Evolutionary conservation across 2,888 invertebrate species (phyloP), one percentile per base, ranked within the genome.

Genomic region (Cartodere bifasciata): DNA sequence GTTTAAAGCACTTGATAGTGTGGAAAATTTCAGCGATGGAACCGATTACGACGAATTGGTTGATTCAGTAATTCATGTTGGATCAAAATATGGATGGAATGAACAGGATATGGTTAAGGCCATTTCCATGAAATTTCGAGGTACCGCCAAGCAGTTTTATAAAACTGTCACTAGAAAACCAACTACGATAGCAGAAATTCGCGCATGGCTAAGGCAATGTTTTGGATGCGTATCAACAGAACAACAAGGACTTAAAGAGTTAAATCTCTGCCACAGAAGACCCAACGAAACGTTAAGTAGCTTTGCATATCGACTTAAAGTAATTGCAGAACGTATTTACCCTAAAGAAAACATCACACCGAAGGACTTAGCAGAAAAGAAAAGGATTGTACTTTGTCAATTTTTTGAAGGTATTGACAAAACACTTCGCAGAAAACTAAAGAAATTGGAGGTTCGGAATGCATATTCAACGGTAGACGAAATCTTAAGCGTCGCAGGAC

Each of bases 71-170:
- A 7, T 6, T 17, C 20, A 7, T n/a, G n/a, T 17, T n/a, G 20
- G 20, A 7, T 6, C n/a, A 6, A 17, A n/a, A 17, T n/a, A 17
- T n/a, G n/a, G n/a, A 6, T 17, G 20, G 20, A n/a, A 6, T n/a
- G 20, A 17, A n/a, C 6, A 17, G n/a, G 20, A 17, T 17, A 17
- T 17, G n/a, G 6, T 17, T 7, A 17, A 17, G n/a, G n/a, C 6
- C 20, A 17, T 17, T 17, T 6, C n/a, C 20, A 7, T n/a, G 6
- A 17, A 17, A n/a, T 17, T 17, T 17, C 6, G 20, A 17, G 20
- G 20, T n/a, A 17, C 20, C n/a, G 20, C 20, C 6, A 17, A 17
- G n/a, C 20, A 17, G 20, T 17, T 17, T 17, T 17, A 17, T n/a
- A 17, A 17, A 17, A 17, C 20, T n/a, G n/a, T n/a, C n/a, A 17